phyloP scores from a whole-genome alignment of 2,113 vertebrate genomes.

The Larimichthys crocea region DNA sequence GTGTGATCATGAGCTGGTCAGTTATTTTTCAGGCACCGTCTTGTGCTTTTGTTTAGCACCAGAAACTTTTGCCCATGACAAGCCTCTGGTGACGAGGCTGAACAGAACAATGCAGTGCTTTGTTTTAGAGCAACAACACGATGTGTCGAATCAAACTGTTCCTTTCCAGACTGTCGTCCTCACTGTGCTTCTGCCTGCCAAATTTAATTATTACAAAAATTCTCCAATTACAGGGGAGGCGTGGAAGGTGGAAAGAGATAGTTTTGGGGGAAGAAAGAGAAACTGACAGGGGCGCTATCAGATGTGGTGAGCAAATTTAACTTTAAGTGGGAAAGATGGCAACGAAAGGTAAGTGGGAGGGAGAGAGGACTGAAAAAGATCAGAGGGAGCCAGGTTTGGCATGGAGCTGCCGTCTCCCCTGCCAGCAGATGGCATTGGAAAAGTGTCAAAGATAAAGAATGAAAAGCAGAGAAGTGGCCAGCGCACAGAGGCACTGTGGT shows the following conservation, averaged over 20 bases:
- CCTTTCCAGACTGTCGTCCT: constrained; percentile 4
- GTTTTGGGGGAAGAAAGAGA: not conserved
- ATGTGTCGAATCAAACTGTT: not conserved
- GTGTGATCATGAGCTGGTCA: not conserved
- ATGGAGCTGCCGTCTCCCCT: not conserved
- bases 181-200: not conserved
- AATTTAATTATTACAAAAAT: not conserved
- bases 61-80: not conserved
- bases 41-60: not conserved
- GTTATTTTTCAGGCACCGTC: not conserved
- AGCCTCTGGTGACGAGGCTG: not conserved
- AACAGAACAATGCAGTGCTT: constrained; percentile 13
- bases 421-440: constrained; percentile 37
- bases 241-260: constrained; percentile 9
- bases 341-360: not conserved
- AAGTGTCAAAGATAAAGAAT: constrained; percentile 37
- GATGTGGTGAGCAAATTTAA: not conserved
- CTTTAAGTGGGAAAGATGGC: not conserved
- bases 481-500: constrained; percentile 4
- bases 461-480: constrained; percentile 40
- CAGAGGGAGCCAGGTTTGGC: constrained; percentile 30
- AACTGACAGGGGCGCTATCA: constrained; percentile 25
- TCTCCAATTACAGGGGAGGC: constrained; percentile 11
- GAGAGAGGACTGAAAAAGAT: constrained; percentile 3
- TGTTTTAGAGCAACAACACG: constrained; percentile 15